Evolutionary conservation across 64 coral and sea anemone genomes (phyloP).

Genomic region (Pocillopora damicornis): DNA sequence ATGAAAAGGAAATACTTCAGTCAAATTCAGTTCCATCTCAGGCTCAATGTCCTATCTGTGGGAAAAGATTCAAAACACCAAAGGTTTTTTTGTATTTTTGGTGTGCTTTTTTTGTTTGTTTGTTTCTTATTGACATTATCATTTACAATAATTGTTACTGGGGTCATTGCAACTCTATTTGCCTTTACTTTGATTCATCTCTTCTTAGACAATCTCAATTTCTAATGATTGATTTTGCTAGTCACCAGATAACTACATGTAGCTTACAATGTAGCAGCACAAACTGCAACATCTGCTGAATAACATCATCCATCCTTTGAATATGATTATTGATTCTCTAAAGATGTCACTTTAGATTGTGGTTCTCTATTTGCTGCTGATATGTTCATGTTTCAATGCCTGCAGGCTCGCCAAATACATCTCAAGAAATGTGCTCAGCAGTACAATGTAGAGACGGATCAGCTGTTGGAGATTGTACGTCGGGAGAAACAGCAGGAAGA

Average conservation of each 20-base stretch:
- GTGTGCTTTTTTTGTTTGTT: not conserved
- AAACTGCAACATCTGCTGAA: too few relatives aligned
- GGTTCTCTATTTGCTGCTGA: not conserved
- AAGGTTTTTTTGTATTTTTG: slow-evolving; percentile 48
- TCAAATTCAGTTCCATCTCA: not conserved
- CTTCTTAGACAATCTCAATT: too few relatives aligned
- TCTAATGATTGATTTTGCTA: too few relatives aligned
- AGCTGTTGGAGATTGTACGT: slow-evolving; percentile 63
- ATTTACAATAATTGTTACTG: not conserved
- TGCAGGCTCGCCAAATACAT: slow-evolving; percentile 66
- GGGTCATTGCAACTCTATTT: too few relatives aligned
- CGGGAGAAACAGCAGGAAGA: slow-evolving; percentile 13
- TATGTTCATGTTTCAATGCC: not conserved
- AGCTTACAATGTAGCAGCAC: too few relatives aligned
- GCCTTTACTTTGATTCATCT: too few relatives aligned
- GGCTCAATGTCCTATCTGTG: slow-evolving; percentile 61
- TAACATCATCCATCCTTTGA: too few relatives aligned
- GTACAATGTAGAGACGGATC: slow-evolving; percentile 53
- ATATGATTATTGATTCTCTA: too few relatives aligned
- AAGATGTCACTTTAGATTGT: not conserved
- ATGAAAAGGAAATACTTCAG: not conserved
- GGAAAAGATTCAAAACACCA: slow-evolving; percentile 49
- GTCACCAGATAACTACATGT: too few relatives aligned
- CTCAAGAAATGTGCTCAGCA: slow-evolving; percentile 94
- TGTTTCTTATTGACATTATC: too few relatives aligned